Conservation (phyloP, 2,113 vertebrate species). For the Rhagologus leucostigma region DNA sequence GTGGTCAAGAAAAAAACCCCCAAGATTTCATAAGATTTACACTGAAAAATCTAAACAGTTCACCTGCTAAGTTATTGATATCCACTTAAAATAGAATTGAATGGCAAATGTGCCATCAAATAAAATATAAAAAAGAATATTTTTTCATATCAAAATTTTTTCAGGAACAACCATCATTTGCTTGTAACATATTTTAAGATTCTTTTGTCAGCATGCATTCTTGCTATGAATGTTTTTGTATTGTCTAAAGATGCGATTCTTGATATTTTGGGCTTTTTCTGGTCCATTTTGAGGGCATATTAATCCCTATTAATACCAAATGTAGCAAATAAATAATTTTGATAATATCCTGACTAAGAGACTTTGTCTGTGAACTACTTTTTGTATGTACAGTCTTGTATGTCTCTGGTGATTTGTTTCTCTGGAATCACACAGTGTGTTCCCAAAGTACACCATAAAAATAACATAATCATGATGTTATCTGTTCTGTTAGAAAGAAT, state of each 20-base stretch:
- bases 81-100: background rate
- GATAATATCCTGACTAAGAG: background rate
- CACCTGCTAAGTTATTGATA: background rate
- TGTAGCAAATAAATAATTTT: background rate
- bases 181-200: background rate
- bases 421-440: background rate
- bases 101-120: background rate
- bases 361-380: background rate
- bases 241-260: background rate
- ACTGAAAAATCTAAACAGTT: background rate
- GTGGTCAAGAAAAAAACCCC: background rate
- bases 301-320: background rate
- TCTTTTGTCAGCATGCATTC: background rate
- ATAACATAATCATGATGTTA: slow-evolving; percentile 24
- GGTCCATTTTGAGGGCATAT: background rate
- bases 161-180: accelerated
- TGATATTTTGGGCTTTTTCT: background rate
- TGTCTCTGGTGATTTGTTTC: slow-evolving; percentile 27
- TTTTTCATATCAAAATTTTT: background rate
- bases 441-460: slow-evolving; percentile 15
- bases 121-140: background rate
- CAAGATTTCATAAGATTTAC: background rate
- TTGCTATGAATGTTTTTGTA: background rate
- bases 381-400: background rate
- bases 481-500: slow-evolving; percentile 36